A percentile compares a stretch with the other conserved stretches of the same genome.
Evolutionary conservation across 2,113 vertebrate species (phyloP).

Genomic region (Irena cyanogastra): DNA sequence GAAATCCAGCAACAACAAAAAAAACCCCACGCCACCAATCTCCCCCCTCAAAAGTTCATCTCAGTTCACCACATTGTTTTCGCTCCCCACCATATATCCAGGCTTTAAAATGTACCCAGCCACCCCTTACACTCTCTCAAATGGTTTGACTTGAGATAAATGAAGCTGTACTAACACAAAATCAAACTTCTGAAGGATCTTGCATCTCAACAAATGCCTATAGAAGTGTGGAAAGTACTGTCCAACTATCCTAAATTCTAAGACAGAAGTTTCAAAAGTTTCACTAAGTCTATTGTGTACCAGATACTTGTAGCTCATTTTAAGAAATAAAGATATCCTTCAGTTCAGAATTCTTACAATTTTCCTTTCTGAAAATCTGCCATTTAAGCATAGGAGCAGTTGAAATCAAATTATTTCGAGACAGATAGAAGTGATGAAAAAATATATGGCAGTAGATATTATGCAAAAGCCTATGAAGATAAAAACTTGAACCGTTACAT

Average conservation of each 20-base stretch:
- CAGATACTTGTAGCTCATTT: background rate
- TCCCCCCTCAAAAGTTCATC: fast-evolving
- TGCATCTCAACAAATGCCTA: background rate
- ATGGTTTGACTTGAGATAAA: background rate
- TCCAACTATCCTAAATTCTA: background rate
- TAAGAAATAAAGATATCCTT: background rate
- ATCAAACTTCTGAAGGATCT: background rate
- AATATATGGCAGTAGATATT: background rate
- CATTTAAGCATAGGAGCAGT: background rate
- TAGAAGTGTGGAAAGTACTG: background rate
- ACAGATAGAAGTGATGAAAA: background rate
- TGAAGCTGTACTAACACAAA: background rate
- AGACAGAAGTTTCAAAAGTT: background rate
- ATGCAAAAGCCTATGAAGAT: background rate
- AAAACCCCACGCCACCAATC: fast-evolving
- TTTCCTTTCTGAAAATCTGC: background rate
- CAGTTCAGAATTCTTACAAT: background rate
- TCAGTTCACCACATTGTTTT: background rate
- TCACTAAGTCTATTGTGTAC: background rate
- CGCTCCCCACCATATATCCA: background rate
- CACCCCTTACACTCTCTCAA: background rate
- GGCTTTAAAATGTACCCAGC: background rate
- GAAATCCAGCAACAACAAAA: background rate
- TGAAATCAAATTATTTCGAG: background rate
- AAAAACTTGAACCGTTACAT: background rate